Base-by-base conservation (phyloP, 2,888 invertebrate genomes). In the Troides aeacus region DNA sequence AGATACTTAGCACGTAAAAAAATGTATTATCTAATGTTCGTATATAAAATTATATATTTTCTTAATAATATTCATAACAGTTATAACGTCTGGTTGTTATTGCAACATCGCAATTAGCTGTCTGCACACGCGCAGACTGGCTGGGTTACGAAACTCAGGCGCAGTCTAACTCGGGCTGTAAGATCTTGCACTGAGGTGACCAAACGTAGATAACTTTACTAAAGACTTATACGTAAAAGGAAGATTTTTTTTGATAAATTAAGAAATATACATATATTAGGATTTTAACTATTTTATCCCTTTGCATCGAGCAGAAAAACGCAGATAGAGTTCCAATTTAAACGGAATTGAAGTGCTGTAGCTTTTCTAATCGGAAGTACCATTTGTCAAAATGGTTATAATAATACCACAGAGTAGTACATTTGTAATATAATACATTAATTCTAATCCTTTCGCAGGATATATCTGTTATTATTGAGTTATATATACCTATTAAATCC, bases 91-190 rank as follows among this genome's bases (percentile, higher is more conserved):
- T 46, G 46, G 46, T 65, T 71, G 68, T 64, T 70, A 64, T 74
- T 71, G 71, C 72, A 70, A 64, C 73, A 71, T 60, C 53, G 60
- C 70, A 72, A 74, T 72, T 74, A 71, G 73, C 67, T 72, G 67
- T 70, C 72, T 46, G 70, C 61, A 72, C 72, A 72, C 72, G 71
- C 71, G 70, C 70, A 67, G 63, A 42, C 70, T 64, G 24, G 69
- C 56, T 66, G 56, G 3, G 63, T 72, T 72, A 63, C 72, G 73
- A 74, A 72, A 74, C 65, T 21, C 68, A 61, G 69, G 57, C 62
- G 39, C 69, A 42, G 60, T 64, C 62, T 62, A 50, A 61, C 70
- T 46, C 63, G 30, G 50, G 36, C 61, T 30, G 57, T 64, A 57
- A 64, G 56, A 64, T 67, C 6, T 64, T 42, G 18, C 7, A n/a